Conservation (phyloP, 2,797 vertebrate species). For the Sphenopsis melanotis region DNA sequence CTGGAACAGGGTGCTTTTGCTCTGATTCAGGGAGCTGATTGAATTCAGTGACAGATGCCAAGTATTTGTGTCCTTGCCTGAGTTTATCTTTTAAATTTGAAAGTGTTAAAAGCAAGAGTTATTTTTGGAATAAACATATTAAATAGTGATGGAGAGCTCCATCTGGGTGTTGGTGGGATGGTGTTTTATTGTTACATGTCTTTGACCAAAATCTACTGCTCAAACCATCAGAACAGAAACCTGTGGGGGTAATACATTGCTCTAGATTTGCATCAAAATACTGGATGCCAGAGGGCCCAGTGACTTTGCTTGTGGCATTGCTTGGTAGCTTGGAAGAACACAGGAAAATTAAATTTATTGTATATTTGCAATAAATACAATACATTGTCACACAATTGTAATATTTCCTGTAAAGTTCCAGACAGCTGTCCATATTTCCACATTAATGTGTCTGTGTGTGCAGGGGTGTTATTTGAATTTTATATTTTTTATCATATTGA, state of each 20-base stretch:
- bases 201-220: background rate
- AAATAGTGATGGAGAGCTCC: background rate
- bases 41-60: slow-evolving; percentile 32
- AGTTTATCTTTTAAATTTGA: slow-evolving; percentile 50
- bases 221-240: background rate
- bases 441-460: background rate
- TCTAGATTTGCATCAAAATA: background rate
- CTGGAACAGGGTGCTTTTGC: slow-evolving; percentile 9
- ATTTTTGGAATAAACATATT: background rate
- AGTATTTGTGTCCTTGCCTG: slow-evolving; percentile 34
- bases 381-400: background rate
- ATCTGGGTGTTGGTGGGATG: background rate
- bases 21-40: slow-evolving; percentile 4
- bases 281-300: background rate
- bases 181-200: background rate
- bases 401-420: background rate
- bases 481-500: background rate
- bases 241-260: background rate
- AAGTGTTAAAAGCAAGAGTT: slow-evolving; percentile 51
- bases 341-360: background rate
- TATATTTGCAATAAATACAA: background rate
- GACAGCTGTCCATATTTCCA: background rate
- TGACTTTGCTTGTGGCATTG: background rate
- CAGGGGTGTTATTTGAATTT: background rate
- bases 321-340: background rate